Evolutionary conservation across 1,140 invertebrate species (phyloP).

Genomic region (Teleogryllus occipitalis): DNA sequence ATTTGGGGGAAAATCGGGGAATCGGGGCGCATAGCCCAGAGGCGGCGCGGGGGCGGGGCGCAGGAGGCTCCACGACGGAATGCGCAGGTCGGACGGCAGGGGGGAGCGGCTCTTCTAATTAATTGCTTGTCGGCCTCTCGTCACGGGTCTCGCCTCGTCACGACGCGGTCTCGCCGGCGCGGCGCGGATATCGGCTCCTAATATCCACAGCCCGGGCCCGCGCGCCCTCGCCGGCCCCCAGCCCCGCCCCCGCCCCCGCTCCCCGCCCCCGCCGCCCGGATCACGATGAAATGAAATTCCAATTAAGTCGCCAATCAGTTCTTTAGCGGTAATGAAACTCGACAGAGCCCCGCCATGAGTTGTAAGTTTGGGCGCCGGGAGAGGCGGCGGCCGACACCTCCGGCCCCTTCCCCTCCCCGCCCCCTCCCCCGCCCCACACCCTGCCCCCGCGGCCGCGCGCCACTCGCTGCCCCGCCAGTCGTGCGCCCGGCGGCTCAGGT

Average conservation of each 20-base stretch:
- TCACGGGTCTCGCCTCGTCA: neutral
- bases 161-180: neutral
- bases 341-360: constrained; percentile 4
- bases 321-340: constrained; percentile 13
- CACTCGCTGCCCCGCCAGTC: neutral
- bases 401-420: no score
- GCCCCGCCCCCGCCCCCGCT: no score
- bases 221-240: no score
- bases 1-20: neutral
- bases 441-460: no score
- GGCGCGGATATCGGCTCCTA: neutral
- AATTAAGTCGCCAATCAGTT: constrained; percentile 18
- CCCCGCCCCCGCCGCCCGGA: neutral
- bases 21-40: neutral
- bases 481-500: no score
- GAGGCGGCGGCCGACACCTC: neutral
- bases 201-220: neutral
- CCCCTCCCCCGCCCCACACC: no score
- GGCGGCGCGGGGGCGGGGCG: no score
- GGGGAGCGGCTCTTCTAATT: neutral
- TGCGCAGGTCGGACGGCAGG: neutral
- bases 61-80: neutral
- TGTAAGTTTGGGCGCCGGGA: constrained; percentile 2
- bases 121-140: neutral
- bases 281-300: constrained; percentile 20